Base-by-base conservation (phyloP, 2,888 invertebrate species). In the Parnassius glacialis region DNA sequence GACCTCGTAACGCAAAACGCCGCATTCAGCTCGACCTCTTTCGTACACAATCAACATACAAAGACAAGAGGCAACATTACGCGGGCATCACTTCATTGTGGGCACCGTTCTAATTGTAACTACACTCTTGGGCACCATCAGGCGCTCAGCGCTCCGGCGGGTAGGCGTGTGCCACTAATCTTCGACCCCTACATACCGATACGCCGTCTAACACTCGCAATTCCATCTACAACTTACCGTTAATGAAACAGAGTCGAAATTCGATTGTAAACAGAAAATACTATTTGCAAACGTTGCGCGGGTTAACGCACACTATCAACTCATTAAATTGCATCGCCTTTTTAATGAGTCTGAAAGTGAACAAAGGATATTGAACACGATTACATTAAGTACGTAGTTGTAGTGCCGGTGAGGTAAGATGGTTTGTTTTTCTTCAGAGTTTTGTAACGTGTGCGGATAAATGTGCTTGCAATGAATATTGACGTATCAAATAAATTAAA, bases 301-400 rank as follows among this genome's bases (percentile, higher is more conserved):
- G 90, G 89, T 87, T 84, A 89, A 90, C 91, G 87, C 90, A 90
- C 91, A 91, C 91, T 90, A 91, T 90, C 91, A 89, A 89, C 86
- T 90, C 90, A 90, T 91, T 91, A 91, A 91, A 91, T 91, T 91
- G 91, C 91, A 91, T 91, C 90, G 90, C 89, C 86, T 90, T 91
- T 91, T 91, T 91, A 91, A 91, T 91, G 91, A 91, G 90, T 90
- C 91, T 90, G 91, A 90, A 90, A 90, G 89, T 90, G 89, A 91
- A 91, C 90, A 91, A 91, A 91, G 90, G 90, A 88, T 91, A 90
- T 90, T 83, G 89, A 82, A 80, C 83, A 79, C 90, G 90, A 90
- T 90, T 90, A 90, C 90, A 90, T 89, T 90, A 89, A 90, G 90
- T 83, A 85, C 82, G 81, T 83, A 84, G 84, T 87, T 86, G 84